A percentile compares a stretch with the other conserved stretches of the same genome.
These are phyloP conservation scores for Ophion ventricosus DNA, from an alignment of 2,888 invertebrate species.

Conservation along the genomic window DNA sequence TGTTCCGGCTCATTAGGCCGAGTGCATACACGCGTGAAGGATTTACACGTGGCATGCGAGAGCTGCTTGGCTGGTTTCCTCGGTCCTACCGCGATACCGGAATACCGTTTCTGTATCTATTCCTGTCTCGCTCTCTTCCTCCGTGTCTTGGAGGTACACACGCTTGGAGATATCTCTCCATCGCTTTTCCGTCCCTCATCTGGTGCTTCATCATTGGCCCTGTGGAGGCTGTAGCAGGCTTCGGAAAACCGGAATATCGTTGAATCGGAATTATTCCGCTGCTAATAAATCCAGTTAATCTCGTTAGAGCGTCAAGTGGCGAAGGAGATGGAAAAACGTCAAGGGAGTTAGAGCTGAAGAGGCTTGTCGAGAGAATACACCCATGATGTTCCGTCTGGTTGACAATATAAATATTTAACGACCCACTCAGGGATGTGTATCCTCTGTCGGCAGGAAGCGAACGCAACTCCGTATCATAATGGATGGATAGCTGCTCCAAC, in stretches of 20 bases:
- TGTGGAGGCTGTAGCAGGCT: neutral
- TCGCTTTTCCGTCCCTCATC: conserved; percentile 3
- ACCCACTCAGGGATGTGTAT: neutral
- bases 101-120: conserved; percentile 7
- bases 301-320: neutral
- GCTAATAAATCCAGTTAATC: neutral
- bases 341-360: neutral
- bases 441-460: neutral
- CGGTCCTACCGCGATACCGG: conserved; percentile 2
- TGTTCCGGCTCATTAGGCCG: conserved; percentile 78
- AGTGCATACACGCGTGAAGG: conserved; percentile 77
- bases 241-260: neutral
- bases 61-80: conserved; percentile 40
- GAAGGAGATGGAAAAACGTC: neutral
- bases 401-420: conserved; percentile 30
- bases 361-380: no score
- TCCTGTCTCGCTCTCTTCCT: conserved; percentile 24
- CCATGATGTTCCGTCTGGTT: neutral
- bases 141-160: neutral
- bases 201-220: conserved; percentile 20
- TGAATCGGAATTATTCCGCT: neutral
- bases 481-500: neutral
- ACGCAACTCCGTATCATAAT: neutral
- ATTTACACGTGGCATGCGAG: conserved; percentile 74
- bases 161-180: conserved; percentile 35